Evolutionary conservation across 1,140 invertebrate genomes (phyloP).

Genomic region (Drosophila oshimai): DNA sequence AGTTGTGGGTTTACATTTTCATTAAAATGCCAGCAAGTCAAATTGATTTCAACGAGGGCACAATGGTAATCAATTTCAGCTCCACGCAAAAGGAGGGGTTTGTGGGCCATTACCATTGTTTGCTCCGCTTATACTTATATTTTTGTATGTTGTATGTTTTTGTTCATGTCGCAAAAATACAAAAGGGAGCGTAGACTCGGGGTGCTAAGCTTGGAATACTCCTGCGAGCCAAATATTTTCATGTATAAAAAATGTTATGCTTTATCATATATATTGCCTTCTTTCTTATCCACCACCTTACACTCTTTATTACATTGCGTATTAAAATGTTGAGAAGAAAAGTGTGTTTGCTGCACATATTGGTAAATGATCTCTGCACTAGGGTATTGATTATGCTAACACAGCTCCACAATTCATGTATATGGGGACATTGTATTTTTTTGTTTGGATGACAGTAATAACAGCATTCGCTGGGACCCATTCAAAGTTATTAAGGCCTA

Average conservation of each 20-base stretch:
- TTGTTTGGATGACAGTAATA: too few species aligned
- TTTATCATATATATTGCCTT: too few species aligned
- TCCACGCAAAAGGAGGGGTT: constrained; percentile 1
- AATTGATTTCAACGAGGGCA: constrained; percentile 32
- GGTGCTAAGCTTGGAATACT: background rate
- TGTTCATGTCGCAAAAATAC: background rate
- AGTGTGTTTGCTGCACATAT: too few species aligned
- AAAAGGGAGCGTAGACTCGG: background rate
- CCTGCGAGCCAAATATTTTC: background rate
- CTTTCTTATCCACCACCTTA: too few species aligned
- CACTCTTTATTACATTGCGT: too few species aligned
- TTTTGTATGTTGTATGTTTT: background rate
- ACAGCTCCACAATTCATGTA: too few species aligned
- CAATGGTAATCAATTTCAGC: constrained; percentile 24
- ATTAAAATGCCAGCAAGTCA: constrained; percentile 53
- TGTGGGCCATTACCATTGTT: background rate
- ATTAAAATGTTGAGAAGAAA: background rate
- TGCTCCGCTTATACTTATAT: background rate
- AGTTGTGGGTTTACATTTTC: constrained; percentile 53
- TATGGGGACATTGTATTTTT: too few species aligned
- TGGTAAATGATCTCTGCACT: too few species aligned
- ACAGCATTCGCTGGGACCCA: too few species aligned
- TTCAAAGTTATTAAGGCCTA: too few species aligned
- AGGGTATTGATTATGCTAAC: too few species aligned
- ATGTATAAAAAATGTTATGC: background rate